Evolutionary conservation across 2,113 vertebrate genomes (phyloP), one percentile per base, ranked within the genome.

Genomic region (Bagarius yarrelli): DNA sequence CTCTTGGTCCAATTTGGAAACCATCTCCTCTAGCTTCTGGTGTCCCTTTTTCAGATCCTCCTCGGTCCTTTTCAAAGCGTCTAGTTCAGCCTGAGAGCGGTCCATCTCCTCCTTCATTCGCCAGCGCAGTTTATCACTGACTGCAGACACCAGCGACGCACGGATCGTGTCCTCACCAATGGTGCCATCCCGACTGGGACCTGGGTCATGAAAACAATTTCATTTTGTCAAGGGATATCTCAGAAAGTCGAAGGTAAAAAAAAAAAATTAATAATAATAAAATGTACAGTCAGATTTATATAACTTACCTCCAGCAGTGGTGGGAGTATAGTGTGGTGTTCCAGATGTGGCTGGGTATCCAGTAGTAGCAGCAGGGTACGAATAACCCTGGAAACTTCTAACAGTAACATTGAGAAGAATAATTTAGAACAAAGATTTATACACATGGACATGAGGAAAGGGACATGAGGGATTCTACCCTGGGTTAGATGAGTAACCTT

Each of bases 61-160:
- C 59, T 99, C 97, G 0, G 97, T 98, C 60, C 96, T 91, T 88
- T 98, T 98, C 86, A 99, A 90, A 36, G 97, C 97, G 13, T 99
- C 97, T 78, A 99, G 94, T 83, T 99, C 98, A 0, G 97, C 98
- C 63, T 99, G 97, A 0, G 97, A 96, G 14, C 97, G 94, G 89
- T 98, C 97, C 96, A 99, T 97, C 90, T 99, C 97, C 85, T 99
- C 98, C 83, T 99, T 99, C 96, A 99, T 98, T 74, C 98, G 91
- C 96, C 98, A 96, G 77, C 97, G 93, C 84, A 99, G 90, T 74
- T 99, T 99, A 86, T 99, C 98, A 3, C 95, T 99, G 83, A 99
- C 97, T 0, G 97, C 98, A 0, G 98, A 99, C 82, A 99, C 97
- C 63, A 99, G 94, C 64, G 98, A 99, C 0, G 96, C 97, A 1